Evolutionary conservation across 2,797 vertebrate genomes (phyloP), one percentile per base, ranked within the genome.

Genomic region (Scolopax bukidnonensis): DNA sequence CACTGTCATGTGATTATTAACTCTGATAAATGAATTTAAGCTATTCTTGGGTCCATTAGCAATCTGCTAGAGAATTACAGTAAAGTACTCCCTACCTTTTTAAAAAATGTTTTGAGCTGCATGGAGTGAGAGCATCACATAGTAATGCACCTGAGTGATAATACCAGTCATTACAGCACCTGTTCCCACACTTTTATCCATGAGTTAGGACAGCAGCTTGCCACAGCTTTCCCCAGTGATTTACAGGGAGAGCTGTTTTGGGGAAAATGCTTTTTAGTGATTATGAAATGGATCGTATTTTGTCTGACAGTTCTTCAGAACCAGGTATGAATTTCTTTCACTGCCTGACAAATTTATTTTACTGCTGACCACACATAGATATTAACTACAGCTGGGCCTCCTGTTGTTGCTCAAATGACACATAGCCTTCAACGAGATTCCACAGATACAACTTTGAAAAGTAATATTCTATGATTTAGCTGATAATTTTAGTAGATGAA

Each of bases 1-100:
- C 87, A 28, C 40, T 78, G 36, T 77, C 41, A 47, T 84, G 19
- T 70, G 48, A 81, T 27, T 88, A 88, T 80, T 88, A 88, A 90
- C 23, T 61, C 23, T 51, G 40, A 93, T 57, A 88, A 94, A 86
- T 90, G 23, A 74, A 86, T 93, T 88, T 79, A 70, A 84, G 53
- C 61, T 92, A 16, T 90, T 84, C 41, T 50, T 71, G n/a, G 23
- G 41, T 63, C 86, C 73, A 45, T 81, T 64, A 70, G 51, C 50
- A 69, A 47, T 78, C 63, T 47, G 1, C 9, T 70, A 36, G 40
- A 60, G 21, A 86, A 78, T 71, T 48, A 78, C 24, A 86, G 36
- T 74, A 81, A 81, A 84, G 84, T 53, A 69, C 32, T 41, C n/a
- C 48, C 87, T 53, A 53, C 17, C 32, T 70, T 82, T 91, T 89